Conservation (phyloP, 2,113 vertebrate species). For the Hippocampus zosterae region DNA sequence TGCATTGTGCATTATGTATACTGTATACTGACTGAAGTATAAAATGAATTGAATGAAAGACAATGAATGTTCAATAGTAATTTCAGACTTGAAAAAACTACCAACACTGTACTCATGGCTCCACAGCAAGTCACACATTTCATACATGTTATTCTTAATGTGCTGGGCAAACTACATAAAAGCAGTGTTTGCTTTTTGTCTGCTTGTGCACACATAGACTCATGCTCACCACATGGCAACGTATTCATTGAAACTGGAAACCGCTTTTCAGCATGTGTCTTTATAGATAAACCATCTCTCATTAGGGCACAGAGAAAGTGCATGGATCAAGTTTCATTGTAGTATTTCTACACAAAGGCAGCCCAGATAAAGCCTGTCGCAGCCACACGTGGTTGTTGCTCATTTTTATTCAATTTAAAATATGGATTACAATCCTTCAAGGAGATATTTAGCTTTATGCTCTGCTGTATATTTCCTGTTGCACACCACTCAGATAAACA, state of each 20-base stretch:
- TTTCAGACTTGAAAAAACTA: neutral
- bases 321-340: slow-evolving; percentile 42
- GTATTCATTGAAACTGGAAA: slow-evolving; percentile 42
- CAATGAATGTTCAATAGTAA: neutral
- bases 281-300: slow-evolving; percentile 10
- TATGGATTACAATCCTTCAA: neutral
- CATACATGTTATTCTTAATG: neutral
- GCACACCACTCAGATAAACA: neutral
- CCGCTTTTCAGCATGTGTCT: slow-evolving; percentile 33
- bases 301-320: slow-evolving; percentile 11
- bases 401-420: neutral
- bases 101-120: neutral
- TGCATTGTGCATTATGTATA: neutral
- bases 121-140: neutral
- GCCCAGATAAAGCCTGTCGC: neutral
- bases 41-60: neutral
- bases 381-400: neutral
- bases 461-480: too few species aligned
- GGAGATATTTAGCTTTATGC: neutral
- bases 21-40: too few species aligned
- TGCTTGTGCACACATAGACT: slow-evolving; percentile 9
- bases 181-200: slow-evolving; percentile 1
- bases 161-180: neutral
- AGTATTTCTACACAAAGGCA: slow-evolving; percentile 14
- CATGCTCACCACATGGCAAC: slow-evolving; percentile 1